Evolutionary conservation across 2,797 vertebrate species (phyloP).

Genomic region (Lateolabrax maculatus): DNA sequence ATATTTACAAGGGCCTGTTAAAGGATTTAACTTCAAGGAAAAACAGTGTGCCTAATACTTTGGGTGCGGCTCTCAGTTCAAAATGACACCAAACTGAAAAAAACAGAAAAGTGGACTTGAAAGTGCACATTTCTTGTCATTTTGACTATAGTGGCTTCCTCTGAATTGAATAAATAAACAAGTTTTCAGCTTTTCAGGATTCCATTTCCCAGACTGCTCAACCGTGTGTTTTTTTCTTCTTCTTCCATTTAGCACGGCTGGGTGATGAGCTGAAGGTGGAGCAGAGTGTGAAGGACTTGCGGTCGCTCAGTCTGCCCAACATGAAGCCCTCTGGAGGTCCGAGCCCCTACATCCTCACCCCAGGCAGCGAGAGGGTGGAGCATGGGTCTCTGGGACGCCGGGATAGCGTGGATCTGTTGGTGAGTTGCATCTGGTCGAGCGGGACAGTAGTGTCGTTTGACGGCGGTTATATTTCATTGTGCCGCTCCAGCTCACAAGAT

Average conservation of each 20-base stretch:
- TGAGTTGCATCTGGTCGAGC: slow-evolving; percentile 64
- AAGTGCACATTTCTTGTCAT: not conserved
- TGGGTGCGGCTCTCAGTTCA: slow-evolving; percentile 14
- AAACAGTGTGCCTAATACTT: not conserved
- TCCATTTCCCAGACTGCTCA: not conserved
- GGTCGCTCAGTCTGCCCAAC: slow-evolving; percentile 90
- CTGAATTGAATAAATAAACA: not conserved
- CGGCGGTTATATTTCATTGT: not conserved
- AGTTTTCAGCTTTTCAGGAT: not conserved
- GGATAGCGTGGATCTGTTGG: slow-evolving; percentile 83
- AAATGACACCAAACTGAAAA: not conserved
- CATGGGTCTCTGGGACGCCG: slow-evolving; percentile 79
- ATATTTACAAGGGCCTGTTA: slow-evolving; percentile 5
- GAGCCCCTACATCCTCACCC: slow-evolving; percentile 84
- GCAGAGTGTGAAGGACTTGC: slow-evolving; percentile 89
- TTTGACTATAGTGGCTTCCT: not conserved
- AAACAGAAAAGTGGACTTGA: not conserved
- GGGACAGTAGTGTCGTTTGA: not conserved
- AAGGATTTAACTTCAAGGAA: not conserved
- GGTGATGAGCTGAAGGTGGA: slow-evolving; percentile 94
- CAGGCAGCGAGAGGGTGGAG: slow-evolving; percentile 74
- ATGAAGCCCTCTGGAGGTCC: slow-evolving; percentile 82
- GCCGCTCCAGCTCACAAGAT: not conserved
- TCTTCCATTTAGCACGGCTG: slow-evolving; percentile 85
- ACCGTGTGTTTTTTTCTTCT: not conserved